Evolutionary conservation across 2,888 invertebrate genomes (phyloP).

Genomic region (Scaptomyza flava): DNA sequence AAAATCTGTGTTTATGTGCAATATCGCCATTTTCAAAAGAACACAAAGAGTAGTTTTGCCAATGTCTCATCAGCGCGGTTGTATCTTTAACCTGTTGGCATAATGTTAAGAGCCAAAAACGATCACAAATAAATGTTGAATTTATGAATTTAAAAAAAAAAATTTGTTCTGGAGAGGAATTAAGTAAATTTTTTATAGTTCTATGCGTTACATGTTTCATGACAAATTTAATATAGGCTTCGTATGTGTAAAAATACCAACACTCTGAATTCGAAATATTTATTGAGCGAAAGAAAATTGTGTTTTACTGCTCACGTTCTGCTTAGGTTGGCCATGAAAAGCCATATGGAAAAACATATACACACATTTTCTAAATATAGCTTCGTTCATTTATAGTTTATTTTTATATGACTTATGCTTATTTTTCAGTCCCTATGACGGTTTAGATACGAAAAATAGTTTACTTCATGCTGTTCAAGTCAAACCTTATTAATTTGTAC

Average conservation of each 20-base stretch:
- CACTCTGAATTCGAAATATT: constrained; percentile 47
- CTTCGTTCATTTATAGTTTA: constrained; percentile 32
- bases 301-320: constrained; percentile 37
- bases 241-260: not conserved
- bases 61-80: no score
- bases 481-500: constrained; percentile 33
- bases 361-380: constrained; percentile 50
- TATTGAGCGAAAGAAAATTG: constrained; percentile 41
- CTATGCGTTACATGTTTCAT: no score
- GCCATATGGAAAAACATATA: constrained; percentile 10
- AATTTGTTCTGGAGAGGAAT: no score
- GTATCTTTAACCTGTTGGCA: no score
- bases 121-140: no score
- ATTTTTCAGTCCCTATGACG: not conserved
- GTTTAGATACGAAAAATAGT: constrained; percentile 22
- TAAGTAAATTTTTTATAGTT: no score
- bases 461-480: constrained; percentile 27
- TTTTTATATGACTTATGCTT: constrained; percentile 21
- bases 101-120: no score
- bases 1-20: no score
- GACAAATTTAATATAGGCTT: no score
- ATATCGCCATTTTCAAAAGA: no score
- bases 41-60: no score
- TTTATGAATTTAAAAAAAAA: no score
- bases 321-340: constrained; percentile 33